Percentiles rank a stretch among this genome's conserved stretches.
Evolutionary conservation across 2,888 invertebrate genomes (phyloP).

Genomic region (Diploptera punctata): DNA sequence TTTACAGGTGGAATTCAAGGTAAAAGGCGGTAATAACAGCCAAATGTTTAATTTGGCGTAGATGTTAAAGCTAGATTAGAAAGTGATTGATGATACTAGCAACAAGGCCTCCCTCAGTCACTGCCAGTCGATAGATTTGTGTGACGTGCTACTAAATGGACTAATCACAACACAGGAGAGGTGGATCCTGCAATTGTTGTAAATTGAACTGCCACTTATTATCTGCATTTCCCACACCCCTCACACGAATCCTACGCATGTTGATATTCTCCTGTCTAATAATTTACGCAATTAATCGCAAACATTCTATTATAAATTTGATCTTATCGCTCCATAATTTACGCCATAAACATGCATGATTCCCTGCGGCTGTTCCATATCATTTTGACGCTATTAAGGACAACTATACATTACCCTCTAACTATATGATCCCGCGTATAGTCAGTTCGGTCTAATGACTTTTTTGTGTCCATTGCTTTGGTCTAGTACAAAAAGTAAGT

Average conservation of each 20-base stretch:
- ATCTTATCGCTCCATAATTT: slow-evolving; percentile 17
- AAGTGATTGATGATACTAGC: not conserved
- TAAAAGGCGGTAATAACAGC: not conserved
- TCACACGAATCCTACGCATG: not conserved
- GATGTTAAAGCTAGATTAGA: slow-evolving; percentile 11
- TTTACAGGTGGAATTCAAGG: not conserved
- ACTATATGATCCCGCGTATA: no score
- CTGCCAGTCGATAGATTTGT: not conserved
- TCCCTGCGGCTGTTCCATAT: slow-evolving; percentile 1
- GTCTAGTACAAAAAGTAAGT: no score
- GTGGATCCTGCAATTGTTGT: slow-evolving; percentile 13
- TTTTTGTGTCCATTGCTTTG: no score
- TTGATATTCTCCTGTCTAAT: slow-evolving; percentile 4
- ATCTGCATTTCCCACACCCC: not conserved
- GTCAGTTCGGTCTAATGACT: no score
- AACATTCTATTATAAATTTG: slow-evolving; percentile 29
- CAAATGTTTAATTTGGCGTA: not conserved
- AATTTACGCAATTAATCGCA: slow-evolving; percentile 23
- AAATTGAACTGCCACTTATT: slow-evolving; percentile 8
- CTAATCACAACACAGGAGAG: slow-evolving; percentile 19
- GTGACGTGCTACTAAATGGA: slow-evolving; percentile 1
- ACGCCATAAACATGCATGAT: slow-evolving; percentile 26
- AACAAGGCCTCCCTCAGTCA: not conserved
- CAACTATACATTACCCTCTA: not conserved
- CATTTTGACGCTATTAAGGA: slow-evolving; percentile 13